Base-by-base conservation (phyloP, 2,113 vertebrate genomes). In the Lontra canadensis region DNA sequence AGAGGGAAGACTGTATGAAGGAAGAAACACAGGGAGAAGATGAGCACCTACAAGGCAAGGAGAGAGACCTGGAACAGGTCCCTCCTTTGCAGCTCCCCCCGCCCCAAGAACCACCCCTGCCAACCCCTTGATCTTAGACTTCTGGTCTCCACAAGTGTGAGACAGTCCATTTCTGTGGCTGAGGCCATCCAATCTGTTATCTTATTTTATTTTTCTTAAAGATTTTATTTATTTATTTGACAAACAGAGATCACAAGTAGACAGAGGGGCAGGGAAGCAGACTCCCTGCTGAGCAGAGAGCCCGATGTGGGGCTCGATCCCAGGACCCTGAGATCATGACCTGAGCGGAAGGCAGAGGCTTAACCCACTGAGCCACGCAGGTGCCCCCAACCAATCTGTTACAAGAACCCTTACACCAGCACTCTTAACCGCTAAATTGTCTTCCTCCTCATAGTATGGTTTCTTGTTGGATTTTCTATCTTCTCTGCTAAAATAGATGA, bases 341-440 rank as follows among this genome's bases (percentile, higher is more conserved):
- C 52, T 55, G 52, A 55, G 52, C 17, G 1, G 5, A 55, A 55
- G 52, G 52, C 52, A 18, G 17, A 55, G 52, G 52, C 52, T 55
- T 18, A 55, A 55, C 52, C 17, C 52, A 55, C 17, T 18, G 52
- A 55, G 52, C 52, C 52, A 55, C 52, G 4, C 52, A 55, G 52
- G 17, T 6, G 52, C 52, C 52, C 17, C 52, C 52, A 55, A 55
- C 17, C 52, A 18, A 18, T 55, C 52, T 55, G 52, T 55, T 55
- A 18, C 17, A 65, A 31, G 63, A 65, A 29, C 29, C 73, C 73
- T 1, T 4, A 34, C 1, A 63, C 34, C 73, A 2, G 9, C 3
- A 0, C 21, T 7, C 26, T 26, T 1, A 8, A 15, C 67, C 1
- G 2, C 57, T 36, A 6, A 29, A 18, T 31, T 42, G 1, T 0